Evolutionary conservation across 2,797 vertebrate genomes (phyloP), one percentile per base, ranked within the genome.

Genomic region (Spinus olivaceus): DNA sequence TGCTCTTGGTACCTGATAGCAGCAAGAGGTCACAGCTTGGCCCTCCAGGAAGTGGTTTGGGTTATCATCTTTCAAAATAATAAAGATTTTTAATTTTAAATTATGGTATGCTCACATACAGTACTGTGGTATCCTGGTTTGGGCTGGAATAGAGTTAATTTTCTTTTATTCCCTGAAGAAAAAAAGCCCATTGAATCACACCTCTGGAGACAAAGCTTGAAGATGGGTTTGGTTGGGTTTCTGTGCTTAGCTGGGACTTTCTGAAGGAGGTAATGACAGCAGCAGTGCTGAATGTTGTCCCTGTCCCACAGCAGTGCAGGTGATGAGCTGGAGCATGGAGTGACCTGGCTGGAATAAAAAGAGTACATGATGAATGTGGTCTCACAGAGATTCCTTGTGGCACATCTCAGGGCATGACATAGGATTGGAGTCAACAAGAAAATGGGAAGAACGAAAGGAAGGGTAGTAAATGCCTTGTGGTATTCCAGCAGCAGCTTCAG

Each of bases 361-460:
- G 3, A 23, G 9, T 1, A 2, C 13, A 8, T 8, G 15, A 18
- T 57, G 27, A 11, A 0, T 20, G 23, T 61, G 71, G 27, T 65
- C n/a, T 66, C 4, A 1, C 22, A 53, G 8, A 53, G 66, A 17
- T 41, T 63, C 17, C 24, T 69, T 59, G 23, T 76, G 63, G 41
- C 46, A 39, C 46, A 12, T 51, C 18, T 53, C 59, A 35, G 41
- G 21, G 44, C 1, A 0, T 57, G 60, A 9, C 0, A 0, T 6
- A 25, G 18, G 44, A 11, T 16, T n/a, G 39, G 39, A 50, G n/a
- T 42, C 61, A 72, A 20, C 9, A 22, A 15, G 32, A 21, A 59
- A 42, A 74, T 15, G 32, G n/a, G 50, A 60, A 56, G 20, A 70
- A 14, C 11, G 18, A 25, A 28, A 54, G 28, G 24, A 44, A 69